Evolutionary conservation across 2,113 vertebrate genomes (phyloP).

Genomic region (Perccottus glenii): DNA sequence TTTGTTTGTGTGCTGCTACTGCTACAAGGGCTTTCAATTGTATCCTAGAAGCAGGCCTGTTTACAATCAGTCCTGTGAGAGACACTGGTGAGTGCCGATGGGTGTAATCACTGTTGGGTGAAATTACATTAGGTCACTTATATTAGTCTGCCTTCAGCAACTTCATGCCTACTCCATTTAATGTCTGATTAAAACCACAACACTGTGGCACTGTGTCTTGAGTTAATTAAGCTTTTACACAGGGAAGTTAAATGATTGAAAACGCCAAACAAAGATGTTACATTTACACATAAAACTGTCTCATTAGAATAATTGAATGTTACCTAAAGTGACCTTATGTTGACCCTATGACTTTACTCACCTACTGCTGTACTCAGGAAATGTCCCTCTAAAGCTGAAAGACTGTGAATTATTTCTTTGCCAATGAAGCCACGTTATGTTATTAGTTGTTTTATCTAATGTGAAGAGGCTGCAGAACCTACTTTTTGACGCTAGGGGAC

Average conservation of each 20-base stretch:
- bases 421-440: neutral
- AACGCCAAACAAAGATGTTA: neutral
- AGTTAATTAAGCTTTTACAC: no score
- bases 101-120: slow-evolving; percentile 33
- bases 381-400: neutral
- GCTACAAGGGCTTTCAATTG: slow-evolving; percentile 2
- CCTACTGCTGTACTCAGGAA: slow-evolving; percentile 14
- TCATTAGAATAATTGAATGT: slow-evolving; percentile 13
- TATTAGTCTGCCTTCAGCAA: neutral
- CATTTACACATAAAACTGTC: neutral
- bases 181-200: neutral
- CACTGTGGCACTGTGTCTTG: neutral
- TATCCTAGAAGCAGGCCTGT: neutral
- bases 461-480: neutral
- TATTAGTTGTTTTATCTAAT: neutral
- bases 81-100: neutral
- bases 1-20: neutral
- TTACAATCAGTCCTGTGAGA: neutral
- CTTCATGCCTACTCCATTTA: neutral
- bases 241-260: no score
- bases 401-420: slow-evolving; percentile 39
- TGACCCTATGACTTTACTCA: slow-evolving; percentile 22
- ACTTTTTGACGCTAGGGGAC: slow-evolving; percentile 46
- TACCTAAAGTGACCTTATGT: slow-evolving; percentile 11
- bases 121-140: slow-evolving; percentile 5